These are phyloP conservation scores for Rhopalosiphum maidis DNA, from an alignment of 1,140 invertebrate genomes.

Conservation along the genomic window DNA sequence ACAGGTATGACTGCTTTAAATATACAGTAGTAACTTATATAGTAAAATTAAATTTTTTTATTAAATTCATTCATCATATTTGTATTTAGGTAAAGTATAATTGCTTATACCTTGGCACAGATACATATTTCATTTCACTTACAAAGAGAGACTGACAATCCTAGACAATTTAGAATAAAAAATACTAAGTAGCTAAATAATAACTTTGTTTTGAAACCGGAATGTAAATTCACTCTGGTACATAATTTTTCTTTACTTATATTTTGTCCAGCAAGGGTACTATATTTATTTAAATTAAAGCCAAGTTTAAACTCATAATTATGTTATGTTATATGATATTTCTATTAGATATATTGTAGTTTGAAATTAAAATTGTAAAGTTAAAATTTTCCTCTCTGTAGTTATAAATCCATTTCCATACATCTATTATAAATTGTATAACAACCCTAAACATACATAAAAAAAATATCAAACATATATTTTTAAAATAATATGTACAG, in stretches of 20 bases:
- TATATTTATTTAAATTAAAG: background rate
- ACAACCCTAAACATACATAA: too few species aligned
- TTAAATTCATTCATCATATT: background rate
- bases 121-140: background rate
- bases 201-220: background rate
- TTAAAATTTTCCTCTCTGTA: too few species aligned
- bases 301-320: too few species aligned
- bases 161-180: background rate
- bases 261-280: background rate
- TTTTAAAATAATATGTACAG: too few species aligned
- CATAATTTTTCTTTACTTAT: background rate
- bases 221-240: background rate
- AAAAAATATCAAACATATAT: too few species aligned
- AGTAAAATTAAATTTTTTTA: background rate
- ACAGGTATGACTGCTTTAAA: conserved; percentile 65
- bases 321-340: too few species aligned
- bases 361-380: too few species aligned
- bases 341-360: too few species aligned
- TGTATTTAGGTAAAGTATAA: background rate
- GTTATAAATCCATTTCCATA: too few species aligned
- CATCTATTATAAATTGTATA: too few species aligned
- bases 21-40: conserved; percentile 35
- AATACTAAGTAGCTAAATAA: background rate
- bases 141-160: background rate
- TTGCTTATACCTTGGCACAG: background rate